Conservation (phyloP, 2,888 invertebrate species). For the Lamellibrachia satsuma region DNA sequence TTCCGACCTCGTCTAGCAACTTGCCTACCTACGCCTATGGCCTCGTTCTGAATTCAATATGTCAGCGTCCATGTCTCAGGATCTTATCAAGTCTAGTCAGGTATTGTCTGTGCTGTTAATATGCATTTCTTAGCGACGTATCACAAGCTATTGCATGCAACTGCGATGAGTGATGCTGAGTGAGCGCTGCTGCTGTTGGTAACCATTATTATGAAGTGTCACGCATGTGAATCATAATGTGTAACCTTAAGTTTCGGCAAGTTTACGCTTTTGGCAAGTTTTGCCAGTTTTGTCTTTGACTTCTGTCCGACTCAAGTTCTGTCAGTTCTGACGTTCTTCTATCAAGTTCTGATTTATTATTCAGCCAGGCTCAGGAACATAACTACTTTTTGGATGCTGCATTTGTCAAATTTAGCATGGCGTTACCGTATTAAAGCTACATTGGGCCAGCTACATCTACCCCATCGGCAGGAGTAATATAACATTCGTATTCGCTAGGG, state of each 20-base stretch:
- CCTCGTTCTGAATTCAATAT: slow-evolving; percentile 10
- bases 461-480: too few species aligned
- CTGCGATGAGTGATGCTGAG: not conserved
- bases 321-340: not conserved
- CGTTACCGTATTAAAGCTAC: not conserved
- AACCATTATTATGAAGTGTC: not conserved
- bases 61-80: slow-evolving; percentile 11
- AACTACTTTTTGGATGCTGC: not conserved
- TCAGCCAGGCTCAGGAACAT: not conserved
- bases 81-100: not conserved
- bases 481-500: slow-evolving; percentile 36
- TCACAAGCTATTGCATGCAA: not conserved
- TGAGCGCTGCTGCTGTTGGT: not conserved
- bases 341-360: not conserved
- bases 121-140: not conserved
- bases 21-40: not conserved
- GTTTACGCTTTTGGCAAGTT: too few species aligned
- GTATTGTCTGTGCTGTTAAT: not conserved
- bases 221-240: not conserved
- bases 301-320: not conserved
- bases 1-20: not conserved
- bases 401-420: not conserved
- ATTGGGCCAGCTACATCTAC: not conserved
- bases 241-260: not conserved
- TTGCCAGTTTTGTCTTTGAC: too few species aligned